Conservation (phyloP, 2,888 invertebrate species). For the Ectobius pallidus region DNA sequence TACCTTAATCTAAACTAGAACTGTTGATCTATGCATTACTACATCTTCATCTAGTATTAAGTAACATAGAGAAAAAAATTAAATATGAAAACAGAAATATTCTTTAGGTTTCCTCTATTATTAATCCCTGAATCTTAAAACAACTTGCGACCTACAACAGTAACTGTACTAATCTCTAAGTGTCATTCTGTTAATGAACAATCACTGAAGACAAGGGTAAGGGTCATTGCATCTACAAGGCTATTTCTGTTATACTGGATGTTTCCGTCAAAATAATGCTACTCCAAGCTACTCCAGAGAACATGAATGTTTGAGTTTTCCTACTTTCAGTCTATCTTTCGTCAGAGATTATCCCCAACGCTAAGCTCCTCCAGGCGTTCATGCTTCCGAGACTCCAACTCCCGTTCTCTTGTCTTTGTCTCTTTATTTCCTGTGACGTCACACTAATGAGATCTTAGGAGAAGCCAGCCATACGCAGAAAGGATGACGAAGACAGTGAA, state of each 20-base stretch:
- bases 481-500: neutral
- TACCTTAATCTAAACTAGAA: no score
- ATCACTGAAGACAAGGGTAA: neutral
- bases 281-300: neutral
- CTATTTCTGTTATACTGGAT: neutral
- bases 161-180: no score
- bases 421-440: neutral
- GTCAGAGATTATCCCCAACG: neutral
- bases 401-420: neutral
- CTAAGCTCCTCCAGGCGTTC: neutral
- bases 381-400: neutral
- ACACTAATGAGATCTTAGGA: neutral
- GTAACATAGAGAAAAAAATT: no score
- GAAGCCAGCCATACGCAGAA: neutral
- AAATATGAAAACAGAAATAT: no score
- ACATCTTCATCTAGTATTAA: no score
- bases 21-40: no score
- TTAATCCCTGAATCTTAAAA: no score
- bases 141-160: no score
- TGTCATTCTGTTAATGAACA: neutral
- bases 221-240: neutral
- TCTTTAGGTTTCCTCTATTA: no score
- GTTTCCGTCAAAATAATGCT: neutral
- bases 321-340: no score
- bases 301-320: neutral